Percentiles rank a stretch among this genome's conserved stretches.
phyloP scores from a whole-genome alignment of 2,113 vertebrate genomes.

The Phalacrocorax carbo region DNA sequence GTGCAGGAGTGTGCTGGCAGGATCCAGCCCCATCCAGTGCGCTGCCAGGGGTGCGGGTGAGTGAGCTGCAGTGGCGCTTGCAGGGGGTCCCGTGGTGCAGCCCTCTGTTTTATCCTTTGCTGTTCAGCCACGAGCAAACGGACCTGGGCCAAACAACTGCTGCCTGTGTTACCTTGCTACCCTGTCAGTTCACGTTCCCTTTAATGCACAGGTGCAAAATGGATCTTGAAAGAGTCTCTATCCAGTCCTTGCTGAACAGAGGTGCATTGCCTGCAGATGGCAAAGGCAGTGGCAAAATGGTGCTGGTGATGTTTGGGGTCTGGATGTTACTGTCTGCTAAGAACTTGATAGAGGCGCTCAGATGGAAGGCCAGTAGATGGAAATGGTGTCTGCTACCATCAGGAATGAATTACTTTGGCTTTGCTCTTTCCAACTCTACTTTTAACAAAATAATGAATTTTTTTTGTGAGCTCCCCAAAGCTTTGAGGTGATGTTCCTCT shows the following conservation, averaged over 20 bases:
- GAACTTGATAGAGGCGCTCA: neutral
- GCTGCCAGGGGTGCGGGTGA: neutral
- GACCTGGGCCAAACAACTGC: neutral
- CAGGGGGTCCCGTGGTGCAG: neutral
- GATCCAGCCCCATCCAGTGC: fast-evolving
- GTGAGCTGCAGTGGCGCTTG: neutral
- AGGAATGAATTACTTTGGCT: neutral
- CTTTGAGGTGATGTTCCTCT: neutral
- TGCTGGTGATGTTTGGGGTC: neutral
- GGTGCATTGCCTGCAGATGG: neutral
- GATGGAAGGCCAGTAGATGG: neutral
- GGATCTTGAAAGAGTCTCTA: neutral
- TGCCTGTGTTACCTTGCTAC: neutral
- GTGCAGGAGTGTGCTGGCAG: neutral
- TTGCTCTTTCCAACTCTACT: neutral
- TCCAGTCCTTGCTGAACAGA: neutral
- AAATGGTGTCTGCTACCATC: neutral
- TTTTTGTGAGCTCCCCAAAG: neutral
- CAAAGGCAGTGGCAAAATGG: neutral
- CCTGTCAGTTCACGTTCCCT: fast-evolving
- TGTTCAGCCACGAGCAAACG: neutral
- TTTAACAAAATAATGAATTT: neutral
- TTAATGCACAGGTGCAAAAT: neutral
- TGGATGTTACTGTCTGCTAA: neutral
- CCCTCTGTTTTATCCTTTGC: too few relatives aligned